Evolutionary conservation across 2,888 invertebrate genomes (phyloP).

Genomic region (Troides aeacus): DNA sequence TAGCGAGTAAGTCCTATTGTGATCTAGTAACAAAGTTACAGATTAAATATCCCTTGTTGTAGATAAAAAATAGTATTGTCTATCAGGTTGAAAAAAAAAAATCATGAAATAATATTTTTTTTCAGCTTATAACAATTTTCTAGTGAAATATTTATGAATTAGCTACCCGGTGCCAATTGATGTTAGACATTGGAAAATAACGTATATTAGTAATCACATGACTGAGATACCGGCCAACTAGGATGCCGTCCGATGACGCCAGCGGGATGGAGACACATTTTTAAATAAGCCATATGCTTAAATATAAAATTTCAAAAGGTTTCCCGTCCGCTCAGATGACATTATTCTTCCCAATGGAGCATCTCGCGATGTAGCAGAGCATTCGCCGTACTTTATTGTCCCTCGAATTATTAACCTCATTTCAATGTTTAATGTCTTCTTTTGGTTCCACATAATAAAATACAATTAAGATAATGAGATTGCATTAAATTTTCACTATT

Average conservation of each 20-base stretch:
- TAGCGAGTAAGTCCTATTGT: too few species aligned
- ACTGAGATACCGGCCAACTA: conserved; percentile 50
- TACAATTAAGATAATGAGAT: conserved; percentile 10
- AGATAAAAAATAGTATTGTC: too few species aligned
- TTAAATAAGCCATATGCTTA: conserved; percentile 63
- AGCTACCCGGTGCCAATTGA: conserved; percentile 20
- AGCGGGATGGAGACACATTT: conserved; percentile 54
- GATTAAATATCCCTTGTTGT: too few species aligned
- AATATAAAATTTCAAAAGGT: conserved; percentile 54
- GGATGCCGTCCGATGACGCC: conserved; percentile 63
- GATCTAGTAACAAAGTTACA: too few species aligned
- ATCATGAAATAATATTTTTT: neutral
- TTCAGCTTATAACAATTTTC: neutral
- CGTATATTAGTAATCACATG: conserved; percentile 62
- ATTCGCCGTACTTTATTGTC: conserved; percentile 43
- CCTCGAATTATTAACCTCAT: conserved; percentile 32
- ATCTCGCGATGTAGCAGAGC: conserved; percentile 45
- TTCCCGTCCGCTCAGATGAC: conserved; percentile 44
- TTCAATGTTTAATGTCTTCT: conserved; percentile 19
- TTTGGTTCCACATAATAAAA: conserved; percentile 9
- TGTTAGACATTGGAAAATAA: conserved; percentile 19
- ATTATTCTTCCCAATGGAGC: conserved; percentile 59
- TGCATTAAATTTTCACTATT: conserved; percentile 4
- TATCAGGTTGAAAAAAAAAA: neutral
- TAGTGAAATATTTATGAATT: conserved; percentile 7